Percentiles rank a stretch among this genome's conserved stretches.
Evolutionary conservation across 1,140 invertebrate species (phyloP).

Genomic region (Bombus balteatus): DNA sequence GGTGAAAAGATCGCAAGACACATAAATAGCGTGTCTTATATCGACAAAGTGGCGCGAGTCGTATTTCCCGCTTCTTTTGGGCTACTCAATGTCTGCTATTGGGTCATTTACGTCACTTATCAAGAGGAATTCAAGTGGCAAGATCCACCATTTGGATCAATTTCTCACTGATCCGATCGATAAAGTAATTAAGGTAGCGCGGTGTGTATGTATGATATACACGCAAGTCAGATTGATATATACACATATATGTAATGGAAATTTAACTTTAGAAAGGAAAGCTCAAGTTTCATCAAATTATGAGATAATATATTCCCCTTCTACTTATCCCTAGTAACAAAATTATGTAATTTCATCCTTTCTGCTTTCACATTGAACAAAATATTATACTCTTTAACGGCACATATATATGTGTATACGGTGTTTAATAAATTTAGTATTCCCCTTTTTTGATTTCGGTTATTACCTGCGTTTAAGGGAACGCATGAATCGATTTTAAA

Average conservation of each 20-base stretch:
- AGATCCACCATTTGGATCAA: slow-evolving; percentile 79
- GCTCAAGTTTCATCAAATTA: too few relatives aligned
- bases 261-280: neutral
- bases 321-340: neutral
- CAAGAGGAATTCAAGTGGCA: slow-evolving; percentile 90
- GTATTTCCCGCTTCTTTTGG: slow-evolving; percentile 94
- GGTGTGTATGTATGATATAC: neutral
- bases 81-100: slow-evolving; percentile 93
- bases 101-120: slow-evolving; percentile 90
- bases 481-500: too few relatives aligned
- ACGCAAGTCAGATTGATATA: neutral
- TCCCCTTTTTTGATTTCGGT: accelerated
- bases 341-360: too few relatives aligned
- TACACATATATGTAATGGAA: too few relatives aligned
- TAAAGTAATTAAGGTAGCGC: neutral
- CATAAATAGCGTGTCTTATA: slow-evolving; percentile 93
- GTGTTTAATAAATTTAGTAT: too few relatives aligned
- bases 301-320: neutral
- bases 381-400: too few relatives aligned
- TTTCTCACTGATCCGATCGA: slow-evolving; percentile 4
- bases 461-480: too few relatives aligned
- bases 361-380: too few relatives aligned
- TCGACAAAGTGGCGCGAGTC: slow-evolving; percentile 92
- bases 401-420: too few relatives aligned
- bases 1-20: slow-evolving; percentile 84